Base-by-base conservation (phyloP, 1,140 invertebrate species). In the Papilio machaon region DNA sequence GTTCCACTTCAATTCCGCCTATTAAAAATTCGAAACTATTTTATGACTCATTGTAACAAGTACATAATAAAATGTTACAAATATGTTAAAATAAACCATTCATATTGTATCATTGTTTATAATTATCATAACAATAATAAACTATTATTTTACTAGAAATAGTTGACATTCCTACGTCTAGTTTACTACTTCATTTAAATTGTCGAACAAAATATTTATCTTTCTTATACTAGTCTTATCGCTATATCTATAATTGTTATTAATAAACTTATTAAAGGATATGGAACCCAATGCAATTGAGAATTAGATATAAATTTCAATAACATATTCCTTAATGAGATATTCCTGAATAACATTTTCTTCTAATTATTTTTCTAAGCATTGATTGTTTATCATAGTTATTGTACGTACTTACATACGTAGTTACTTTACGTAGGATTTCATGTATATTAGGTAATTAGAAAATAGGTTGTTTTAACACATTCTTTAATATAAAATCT, bases 361-460 rank as follows among this genome's bases (percentile, higher is more conserved):
- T 75, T 49, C 74, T 75, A 49, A 52, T 49, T 75, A 35, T 35
- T 70, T 70, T 49, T 52, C 74, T 52, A 23, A 54, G 47, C 43
- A 49, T 54, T 52, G 74, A 75, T 75, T 52, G 49, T 47, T 75
- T 75, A 75, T 74, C 73, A 74, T 75, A 75, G 19, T 75, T 30
- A 54, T 30, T 2, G 46, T 43, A n/a, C 19, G 15, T n/a, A n/a
- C n/a, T n/a, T n/a, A n/a, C n/a, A n/a, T n/a, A n/a, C n/a, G n/a
- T n/a, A n/a, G n/a, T n/a, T n/a, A n/a, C n/a, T n/a, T 43, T 7
- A 43, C 38, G 38, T 43, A 43, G 38, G 1, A 43, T 43, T 43
- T 43, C 7, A 67, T 19, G 38, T 43, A 43, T 43, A 6, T 52
- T 17, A 52, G 49, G 15, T 52, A 17, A 13, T 17, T 17, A 52